Conservation (phyloP, 2,888 invertebrate species). For the Chrysodeixis includens region DNA sequence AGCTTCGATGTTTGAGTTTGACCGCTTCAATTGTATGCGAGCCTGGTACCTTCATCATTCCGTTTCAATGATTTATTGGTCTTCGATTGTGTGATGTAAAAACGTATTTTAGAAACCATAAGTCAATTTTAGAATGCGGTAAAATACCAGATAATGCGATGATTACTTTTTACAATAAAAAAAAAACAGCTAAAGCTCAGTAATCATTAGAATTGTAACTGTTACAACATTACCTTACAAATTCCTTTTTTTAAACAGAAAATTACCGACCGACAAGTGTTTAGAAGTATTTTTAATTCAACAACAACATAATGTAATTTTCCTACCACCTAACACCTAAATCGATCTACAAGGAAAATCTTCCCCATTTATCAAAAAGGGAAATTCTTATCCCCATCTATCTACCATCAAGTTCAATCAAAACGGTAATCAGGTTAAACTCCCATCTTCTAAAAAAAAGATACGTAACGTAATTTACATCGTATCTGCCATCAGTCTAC, state of each 20-base stretch:
- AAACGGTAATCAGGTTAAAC: conserved; percentile 42
- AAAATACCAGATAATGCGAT: too few species aligned
- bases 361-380: neutral
- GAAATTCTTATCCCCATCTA: conserved; percentile 6
- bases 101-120: neutral
- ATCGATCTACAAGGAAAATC: conserved; percentile 1
- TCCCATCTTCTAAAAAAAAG: conserved; percentile 42
- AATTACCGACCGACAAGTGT: too few species aligned
- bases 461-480: conserved; percentile 52
- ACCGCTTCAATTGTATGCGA: conserved; percentile 29
- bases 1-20: conserved; percentile 39
- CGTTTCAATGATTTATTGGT: neutral
- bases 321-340: too few species aligned
- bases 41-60: conserved; percentile 28
- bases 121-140: too few species aligned
- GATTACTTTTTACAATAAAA: too few species aligned
- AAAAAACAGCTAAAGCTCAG: too few species aligned
- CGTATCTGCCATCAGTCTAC: conserved; percentile 45
- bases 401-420: conserved; percentile 30
- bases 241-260: too few species aligned
- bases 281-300: too few species aligned
- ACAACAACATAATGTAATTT: too few species aligned
- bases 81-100: neutral
- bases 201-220: too few species aligned
- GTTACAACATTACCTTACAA: too few species aligned